Evolutionary conservation across 2,797 vertebrate genomes (phyloP), one percentile per base, ranked within the genome.

Genomic region (Picus viridis): DNA sequence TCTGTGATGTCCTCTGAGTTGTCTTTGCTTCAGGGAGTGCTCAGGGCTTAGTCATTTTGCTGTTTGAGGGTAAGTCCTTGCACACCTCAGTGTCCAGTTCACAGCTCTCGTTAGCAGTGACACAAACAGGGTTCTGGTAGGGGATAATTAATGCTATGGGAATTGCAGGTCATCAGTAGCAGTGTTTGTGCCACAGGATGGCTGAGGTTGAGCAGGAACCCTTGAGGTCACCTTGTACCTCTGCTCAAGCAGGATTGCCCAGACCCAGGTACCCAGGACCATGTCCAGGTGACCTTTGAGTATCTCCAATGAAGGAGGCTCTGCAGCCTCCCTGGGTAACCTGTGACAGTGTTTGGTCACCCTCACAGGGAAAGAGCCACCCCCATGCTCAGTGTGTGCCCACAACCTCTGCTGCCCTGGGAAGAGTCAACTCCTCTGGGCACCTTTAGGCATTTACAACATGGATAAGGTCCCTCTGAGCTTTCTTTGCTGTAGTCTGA

Each of bases 391-490:
- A 8, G 6, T 36, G 16, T 41, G 61, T 62, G 56, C n/a, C 29
- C 0, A 0, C 36, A 9, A 27, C 54, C 8, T 27, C 20, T 73
- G 39, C 29, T 56, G 13, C 20, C 27, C 39, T 8, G 4, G 32
- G 6, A 72, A 49, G 10, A 61, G 7, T 29, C 24, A 29, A 54
- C 53, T 54, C 12, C 14, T 54, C 26, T 27, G 24, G 53, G 26
- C 53, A 54, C 26, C 53, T 54, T 29, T 29, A 20, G 8, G 5
- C 54, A 4, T 15, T 36, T 22, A 0, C 1, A 34, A 26, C 2
- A 2, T 1, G 2, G 63, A 23, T n/a, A 10, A 47, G 8, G 20
- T 32, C 1, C 3, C 22, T 9, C 5, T 7, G 20, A 29, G 29
- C n/a, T 20, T 71, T 39, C n/a, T 47, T n/a, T 26, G 26, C 17